phyloP scores from a whole-genome alignment of 2,797 vertebrate genomes.

The Cichlasoma orientale region DNA sequence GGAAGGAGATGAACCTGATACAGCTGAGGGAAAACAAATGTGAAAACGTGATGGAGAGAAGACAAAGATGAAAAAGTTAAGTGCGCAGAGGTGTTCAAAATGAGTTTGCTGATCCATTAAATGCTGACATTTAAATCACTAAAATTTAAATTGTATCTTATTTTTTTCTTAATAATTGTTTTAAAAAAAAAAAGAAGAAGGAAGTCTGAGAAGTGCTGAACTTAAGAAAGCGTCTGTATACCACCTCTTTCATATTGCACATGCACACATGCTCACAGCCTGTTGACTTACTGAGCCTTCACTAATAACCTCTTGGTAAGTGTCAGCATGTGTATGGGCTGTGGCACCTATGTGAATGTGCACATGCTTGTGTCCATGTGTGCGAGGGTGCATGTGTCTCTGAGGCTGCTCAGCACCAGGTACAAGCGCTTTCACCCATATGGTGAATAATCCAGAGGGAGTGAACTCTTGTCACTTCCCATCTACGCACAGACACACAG shows the following conservation, averaged over 20 bases:
- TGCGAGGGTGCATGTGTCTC: constrained; percentile 5
- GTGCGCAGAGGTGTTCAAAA: not conserved
- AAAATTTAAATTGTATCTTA: not conserved
- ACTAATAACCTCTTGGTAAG: constrained; percentile 37
- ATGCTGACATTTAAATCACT: not conserved
- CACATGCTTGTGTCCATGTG: not conserved
- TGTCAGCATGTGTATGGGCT: constrained; percentile 19
- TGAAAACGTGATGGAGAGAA: not conserved
- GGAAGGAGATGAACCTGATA: not conserved
- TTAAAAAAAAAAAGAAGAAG: too few relatives aligned
- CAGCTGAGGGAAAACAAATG: not conserved
- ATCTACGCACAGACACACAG: constrained; percentile 31
- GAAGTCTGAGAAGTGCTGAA: not conserved
- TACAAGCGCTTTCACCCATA: constrained; percentile 67
- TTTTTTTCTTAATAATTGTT: not conserved
- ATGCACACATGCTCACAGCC: not conserved
- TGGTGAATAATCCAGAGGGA: constrained; percentile 67
- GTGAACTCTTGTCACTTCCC: constrained; percentile 61
- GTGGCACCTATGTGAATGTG: not conserved
- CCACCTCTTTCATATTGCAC: not conserved
- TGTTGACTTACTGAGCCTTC: constrained; percentile 25
- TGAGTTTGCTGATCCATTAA: not conserved
- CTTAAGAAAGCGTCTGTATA: not conserved
- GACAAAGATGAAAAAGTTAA: not conserved
- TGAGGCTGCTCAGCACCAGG: constrained; percentile 55